Base-by-base conservation (phyloP, 1,140 invertebrate genomes). In the Pissodes strobi region DNA sequence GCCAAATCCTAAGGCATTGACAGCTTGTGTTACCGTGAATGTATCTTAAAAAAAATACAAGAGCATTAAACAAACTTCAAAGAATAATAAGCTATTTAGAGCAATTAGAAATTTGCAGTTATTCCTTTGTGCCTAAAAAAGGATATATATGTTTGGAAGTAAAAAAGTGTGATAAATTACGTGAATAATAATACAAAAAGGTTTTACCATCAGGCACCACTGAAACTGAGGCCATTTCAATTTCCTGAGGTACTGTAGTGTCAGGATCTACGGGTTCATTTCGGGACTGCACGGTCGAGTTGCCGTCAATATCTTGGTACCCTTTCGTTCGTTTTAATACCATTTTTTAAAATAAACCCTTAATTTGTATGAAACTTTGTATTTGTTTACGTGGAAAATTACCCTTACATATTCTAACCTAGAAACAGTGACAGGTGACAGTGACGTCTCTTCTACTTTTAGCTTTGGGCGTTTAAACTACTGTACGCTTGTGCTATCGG, bases 1-100 rank as follows among this genome's bases (percentile, higher is more conserved):
- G 17, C 95, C 95, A 85, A 98, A 98, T 4, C 95, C 95, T 60
- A 97, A 83, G 1, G 90, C 86, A 83, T 97, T 96, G n/a, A 98
- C 93, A 46, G 94, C 94, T 79, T 97, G 92, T 69, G 93, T 91
- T 1, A 97, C 91, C 25, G 94, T 97, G 76, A 90, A 97, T n/a
- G 92, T 93, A 80, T 95, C 94, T 93, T 78, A 63, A 82, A 80
- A 62, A 66, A 52, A 62, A n/a, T n/a, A n/a, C n/a, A n/a, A n/a
- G 39, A 19, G 45, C 38, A 51, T 12, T 52, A 38, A 6, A 37
- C n/a, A n/a, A n/a, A n/a, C n/a, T n/a, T n/a, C n/a, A n/a, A n/a
- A n/a, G n/a, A n/a, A n/a, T n/a, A n/a, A n/a, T n/a, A n/a, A n/a
- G n/a, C n/a, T n/a, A n/a, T n/a, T n/a, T n/a, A n/a, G n/a, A n/a